phyloP scores from a whole-genome alignment of 2,888 invertebrate genomes.

The Argyresthia goedartella region DNA sequence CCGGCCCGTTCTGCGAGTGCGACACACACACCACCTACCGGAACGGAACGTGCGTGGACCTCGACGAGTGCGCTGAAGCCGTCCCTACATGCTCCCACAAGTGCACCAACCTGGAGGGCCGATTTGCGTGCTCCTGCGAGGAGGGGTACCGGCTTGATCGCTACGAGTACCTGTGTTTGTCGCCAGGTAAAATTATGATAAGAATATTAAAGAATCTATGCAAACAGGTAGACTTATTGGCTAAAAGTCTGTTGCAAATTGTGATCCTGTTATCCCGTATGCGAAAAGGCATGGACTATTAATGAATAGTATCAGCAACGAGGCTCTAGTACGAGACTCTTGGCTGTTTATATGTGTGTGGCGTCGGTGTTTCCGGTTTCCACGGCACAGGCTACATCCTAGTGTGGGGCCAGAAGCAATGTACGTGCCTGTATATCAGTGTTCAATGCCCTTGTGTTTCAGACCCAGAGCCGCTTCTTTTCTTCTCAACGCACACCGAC shows the following conservation, averaged over 20 bases:
- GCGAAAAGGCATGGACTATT: no score
- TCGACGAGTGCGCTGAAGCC: constrained; percentile 74
- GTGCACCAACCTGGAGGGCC: constrained; percentile 72
- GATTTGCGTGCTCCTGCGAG: constrained; percentile 76
- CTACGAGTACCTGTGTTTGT: constrained; percentile 56
- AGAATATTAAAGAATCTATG: no score
- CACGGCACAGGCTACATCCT: no score
- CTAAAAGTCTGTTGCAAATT: no score
- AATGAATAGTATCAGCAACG: no score
- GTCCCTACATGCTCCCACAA: constrained; percentile 78
- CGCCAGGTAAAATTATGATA: constrained; percentile 28
- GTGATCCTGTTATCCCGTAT: no score
- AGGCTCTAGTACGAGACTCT: no score
- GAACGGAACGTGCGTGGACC: constrained; percentile 62
- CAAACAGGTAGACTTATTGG: no score
- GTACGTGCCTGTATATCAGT: no score
- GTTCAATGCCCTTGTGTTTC: constrained; percentile 10
- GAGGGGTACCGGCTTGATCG: constrained; percentile 57
- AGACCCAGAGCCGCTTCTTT: constrained; percentile 76
- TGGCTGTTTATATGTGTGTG: no score
- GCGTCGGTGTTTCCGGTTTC: no score
- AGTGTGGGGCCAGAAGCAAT: no score
- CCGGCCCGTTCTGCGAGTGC: constrained; percentile 21
- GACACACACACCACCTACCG: constrained; percentile 41
- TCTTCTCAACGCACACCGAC: constrained; percentile 76